Evolutionary conservation across 2,797 vertebrate genomes (phyloP).

Genomic region (Platyrinchus mystaceus): DNA sequence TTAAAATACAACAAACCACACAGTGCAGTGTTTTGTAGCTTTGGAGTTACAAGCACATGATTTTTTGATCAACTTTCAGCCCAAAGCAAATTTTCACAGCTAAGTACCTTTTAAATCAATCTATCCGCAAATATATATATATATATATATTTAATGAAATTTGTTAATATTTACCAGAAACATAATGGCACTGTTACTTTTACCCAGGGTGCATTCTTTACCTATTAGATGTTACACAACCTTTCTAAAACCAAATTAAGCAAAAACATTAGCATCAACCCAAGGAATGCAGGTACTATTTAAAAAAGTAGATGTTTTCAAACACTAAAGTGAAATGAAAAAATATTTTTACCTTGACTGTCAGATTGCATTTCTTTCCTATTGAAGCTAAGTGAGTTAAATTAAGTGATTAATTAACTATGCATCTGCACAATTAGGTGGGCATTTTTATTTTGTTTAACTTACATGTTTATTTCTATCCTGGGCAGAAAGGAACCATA

Average conservation of each 20-base stretch:
- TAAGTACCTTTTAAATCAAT: not conserved
- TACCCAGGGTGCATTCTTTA: not conserved
- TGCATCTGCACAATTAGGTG: conserved; percentile 50
- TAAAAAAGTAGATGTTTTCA: conserved; percentile 36
- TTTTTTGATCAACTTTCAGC: conserved; percentile 12
- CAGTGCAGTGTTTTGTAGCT: not conserved
- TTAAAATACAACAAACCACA: not conserved
- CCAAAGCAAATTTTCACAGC: conserved; percentile 14
- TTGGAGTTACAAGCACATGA: not conserved
- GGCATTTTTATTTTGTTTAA: conserved; percentile 54
- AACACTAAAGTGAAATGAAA: conserved; percentile 19
- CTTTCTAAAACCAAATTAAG: conserved; percentile 31
- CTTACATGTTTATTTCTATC: conserved; percentile 24
- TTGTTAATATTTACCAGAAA: conserved; percentile 33
- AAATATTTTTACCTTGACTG: conserved; percentile 42
- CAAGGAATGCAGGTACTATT: not conserved
- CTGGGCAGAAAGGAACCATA: not conserved
- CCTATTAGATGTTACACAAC: conserved; percentile 18
- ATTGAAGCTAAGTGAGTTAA: conserved; percentile 48
- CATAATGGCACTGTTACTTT: conserved; percentile 31
- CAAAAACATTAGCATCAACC: conserved; percentile 21
- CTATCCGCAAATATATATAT: not conserved
- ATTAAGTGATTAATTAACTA: conserved; percentile 64
- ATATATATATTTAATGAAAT: conserved; percentile 21
- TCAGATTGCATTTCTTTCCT: conserved; percentile 45